Conservation (phyloP, 2,888 invertebrate genomes). For the Cosmia pyralina region DNA sequence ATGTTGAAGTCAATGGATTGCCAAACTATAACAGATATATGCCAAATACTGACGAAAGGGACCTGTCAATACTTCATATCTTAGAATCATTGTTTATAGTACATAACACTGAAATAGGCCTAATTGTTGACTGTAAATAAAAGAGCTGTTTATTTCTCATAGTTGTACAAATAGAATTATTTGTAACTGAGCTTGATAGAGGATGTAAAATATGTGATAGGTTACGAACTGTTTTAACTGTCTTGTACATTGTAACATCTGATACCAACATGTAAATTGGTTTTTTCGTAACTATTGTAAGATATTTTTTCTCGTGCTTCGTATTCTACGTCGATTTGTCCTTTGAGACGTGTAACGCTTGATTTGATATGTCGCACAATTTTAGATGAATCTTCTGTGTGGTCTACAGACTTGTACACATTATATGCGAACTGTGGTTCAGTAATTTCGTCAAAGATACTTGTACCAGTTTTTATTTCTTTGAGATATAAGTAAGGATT, state of each 20-base stretch:
- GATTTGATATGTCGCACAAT: slow-evolving; percentile 67
- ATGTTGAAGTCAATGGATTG: slow-evolving; percentile 68
- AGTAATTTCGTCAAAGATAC: slow-evolving; percentile 1
- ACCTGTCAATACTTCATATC: slow-evolving; percentile 88
- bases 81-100: slow-evolving; percentile 76
- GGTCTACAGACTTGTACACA: slow-evolving; percentile 37
- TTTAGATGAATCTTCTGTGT: slow-evolving; percentile 55
- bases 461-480: not conserved
- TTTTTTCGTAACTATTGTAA: slow-evolving; percentile 72
- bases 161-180: slow-evolving; percentile 76
- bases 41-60: slow-evolving; percentile 85
- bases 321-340: slow-evolving; percentile 70
- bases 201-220: slow-evolving; percentile 68
- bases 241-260: slow-evolving; percentile 74
- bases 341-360: slow-evolving; percentile 65
- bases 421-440: slow-evolving; percentile 9
- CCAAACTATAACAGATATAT: slow-evolving; percentile 80
- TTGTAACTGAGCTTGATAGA: slow-evolving; percentile 76
- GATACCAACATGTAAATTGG: slow-evolving; percentile 65
- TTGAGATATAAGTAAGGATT: not conserved
- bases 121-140: slow-evolving; percentile 71
- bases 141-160: slow-evolving; percentile 78
- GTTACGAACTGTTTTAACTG: slow-evolving; percentile 72
- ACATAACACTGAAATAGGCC: slow-evolving; percentile 61
- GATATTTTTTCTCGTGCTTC: slow-evolving; percentile 68